Base-by-base conservation (phyloP, 2,888 invertebrate species). In the Heliconius erato region DNA sequence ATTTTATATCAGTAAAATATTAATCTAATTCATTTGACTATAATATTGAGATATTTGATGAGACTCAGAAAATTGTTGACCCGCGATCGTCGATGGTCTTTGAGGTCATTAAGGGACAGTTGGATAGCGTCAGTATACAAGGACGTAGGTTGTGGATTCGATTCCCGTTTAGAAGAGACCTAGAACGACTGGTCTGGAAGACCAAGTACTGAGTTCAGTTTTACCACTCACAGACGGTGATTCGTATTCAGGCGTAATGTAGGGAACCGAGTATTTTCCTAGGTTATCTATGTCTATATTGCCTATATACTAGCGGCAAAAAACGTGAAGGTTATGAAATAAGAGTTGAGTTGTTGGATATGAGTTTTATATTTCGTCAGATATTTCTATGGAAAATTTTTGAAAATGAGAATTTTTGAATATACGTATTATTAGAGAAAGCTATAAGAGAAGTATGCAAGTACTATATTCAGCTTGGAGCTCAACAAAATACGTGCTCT, bases 351-450 rank as follows among this genome's bases (percentile, higher is more conserved):
- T 32, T 32, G 32, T 32, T 32, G 32, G 32, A 32, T 32, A 32
- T 32, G 6, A 54, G 19, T 54, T 54, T 54, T 54, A 54, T 54
- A 54, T 2, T 54, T 63, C 63, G 11, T n/a, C 7, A 63, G 23
- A 63, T n/a, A n/a, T n/a, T 63, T 63, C 3, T 23, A 63, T 44
- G 44, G 28, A 44, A 65, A 71, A 49, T 76, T 77, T 81, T 79
- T 71, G 40, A 79, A 79, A 81, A 81, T 74, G 77, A 32, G 32
- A 59, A 74, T 11, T 74, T 32, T 28, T 28, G 49, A 40, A 82
- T 80, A 77, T 11, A 82, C 69, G 68, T 82, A 80, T 84, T 69
- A 80, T 84, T 78, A 80, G 23, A 80, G 71, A 74, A 82, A 78
- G 84, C 40, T 77, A 63, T 78, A 59, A 65, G 74, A 74, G 74